Conservation (phyloP, 2,888 invertebrate species). For the Tachystola acroxantha region DNA sequence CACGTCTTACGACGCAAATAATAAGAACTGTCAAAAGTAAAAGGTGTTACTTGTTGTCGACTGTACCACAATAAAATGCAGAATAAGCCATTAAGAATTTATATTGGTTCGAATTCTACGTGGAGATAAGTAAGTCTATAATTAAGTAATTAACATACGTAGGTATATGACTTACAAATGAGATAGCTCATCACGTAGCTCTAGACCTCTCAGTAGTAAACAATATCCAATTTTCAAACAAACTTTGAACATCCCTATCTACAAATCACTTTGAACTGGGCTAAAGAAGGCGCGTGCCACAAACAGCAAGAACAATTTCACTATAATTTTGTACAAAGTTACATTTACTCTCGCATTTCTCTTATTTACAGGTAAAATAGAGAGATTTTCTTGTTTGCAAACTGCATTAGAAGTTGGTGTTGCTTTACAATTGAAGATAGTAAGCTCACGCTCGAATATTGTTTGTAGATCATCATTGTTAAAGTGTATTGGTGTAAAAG, state of each 20-base stretch:
- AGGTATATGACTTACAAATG: too few species aligned
- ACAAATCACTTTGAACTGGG: constrained; percentile 40
- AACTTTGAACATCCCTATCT: constrained; percentile 34
- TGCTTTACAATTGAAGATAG: constrained; percentile 26
- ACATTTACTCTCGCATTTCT: constrained; percentile 10
- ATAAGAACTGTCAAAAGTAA: too few species aligned
- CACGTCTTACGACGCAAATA: too few species aligned
- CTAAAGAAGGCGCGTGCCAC: constrained; percentile 56
- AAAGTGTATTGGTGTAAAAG: constrained; percentile 21
- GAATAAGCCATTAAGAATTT: too few species aligned
- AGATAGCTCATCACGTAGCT: too few species aligned
- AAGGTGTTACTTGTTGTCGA: too few species aligned
- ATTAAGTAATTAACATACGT: too few species aligned
- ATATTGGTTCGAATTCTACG: too few species aligned
- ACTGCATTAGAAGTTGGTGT: constrained; percentile 3
- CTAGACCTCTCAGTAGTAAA: too few species aligned
- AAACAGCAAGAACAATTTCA: constrained; percentile 55
- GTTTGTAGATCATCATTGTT: constrained; percentile 59
- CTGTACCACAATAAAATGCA: too few species aligned
- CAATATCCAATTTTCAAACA: too few species aligned
- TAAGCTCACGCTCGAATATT: constrained; percentile 54
- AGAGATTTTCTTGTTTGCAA: constrained; percentile 13
- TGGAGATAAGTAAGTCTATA: too few species aligned
- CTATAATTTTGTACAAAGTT: constrained; percentile 33
- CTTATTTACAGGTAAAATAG: constrained; percentile 9